Percentiles rank a stretch among this genome's conserved stretches.
Evolutionary conservation across 2,888 invertebrate genomes (phyloP).

Genomic region (Sphaeridia pumilis): DNA sequence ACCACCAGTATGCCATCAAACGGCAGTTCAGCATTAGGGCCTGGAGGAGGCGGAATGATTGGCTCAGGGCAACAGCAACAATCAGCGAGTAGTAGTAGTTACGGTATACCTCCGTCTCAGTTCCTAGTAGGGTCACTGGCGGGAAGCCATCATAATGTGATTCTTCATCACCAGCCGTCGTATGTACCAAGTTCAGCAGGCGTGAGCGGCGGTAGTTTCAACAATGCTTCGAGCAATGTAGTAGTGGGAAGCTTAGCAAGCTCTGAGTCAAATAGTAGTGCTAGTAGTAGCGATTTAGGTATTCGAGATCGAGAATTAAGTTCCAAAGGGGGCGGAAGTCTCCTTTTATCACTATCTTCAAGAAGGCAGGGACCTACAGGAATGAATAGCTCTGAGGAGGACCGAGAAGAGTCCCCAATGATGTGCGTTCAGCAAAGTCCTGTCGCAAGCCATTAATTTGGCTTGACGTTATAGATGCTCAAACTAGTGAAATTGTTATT

Average conservation of each 20-base stretch:
- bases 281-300: conserved; percentile 33
- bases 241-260: conserved; percentile 21
- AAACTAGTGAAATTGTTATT: conserved; percentile 21
- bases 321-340: conserved; percentile 21
- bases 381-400: conserved; percentile 34
- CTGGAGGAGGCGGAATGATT: conserved; percentile 6
- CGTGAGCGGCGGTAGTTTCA: conserved; percentile 17
- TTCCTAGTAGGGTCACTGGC: conserved; percentile 30
- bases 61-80: conserved; percentile 3
- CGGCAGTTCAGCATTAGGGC: conserved; percentile 17
- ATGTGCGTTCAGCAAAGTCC: conserved; percentile 85
- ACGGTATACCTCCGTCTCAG: conserved; percentile 32
- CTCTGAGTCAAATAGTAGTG: conserved; percentile 34
- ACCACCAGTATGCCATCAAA: conserved; percentile 22
- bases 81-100: too few relatives aligned
- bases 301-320: conserved; percentile 19
- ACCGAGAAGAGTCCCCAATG: conserved; percentile 64
- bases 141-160: conserved; percentile 8
- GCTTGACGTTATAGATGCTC: conserved; percentile 38
- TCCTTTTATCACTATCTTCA: conserved; percentile 33
- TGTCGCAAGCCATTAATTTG: conserved; percentile 68
- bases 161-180: conserved; percentile 24
- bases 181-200: conserved; percentile 16
- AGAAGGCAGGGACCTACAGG: conserved; percentile 26
- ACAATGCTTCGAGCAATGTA: conserved; percentile 3